Conservation (phyloP, 2,888 invertebrate species). For the Mystacides longicornis region DNA sequence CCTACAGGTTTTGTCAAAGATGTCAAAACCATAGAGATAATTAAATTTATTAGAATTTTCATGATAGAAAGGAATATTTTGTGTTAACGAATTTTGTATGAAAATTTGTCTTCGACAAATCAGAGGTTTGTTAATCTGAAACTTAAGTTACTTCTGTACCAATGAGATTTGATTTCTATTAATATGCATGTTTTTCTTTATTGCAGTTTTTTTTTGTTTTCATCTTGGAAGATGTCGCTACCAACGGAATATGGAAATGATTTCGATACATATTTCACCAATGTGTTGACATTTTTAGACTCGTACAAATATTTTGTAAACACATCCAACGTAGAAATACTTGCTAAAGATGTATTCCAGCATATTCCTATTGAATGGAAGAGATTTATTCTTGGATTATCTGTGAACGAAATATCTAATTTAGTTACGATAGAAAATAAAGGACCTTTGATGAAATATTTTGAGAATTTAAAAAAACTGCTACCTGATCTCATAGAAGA, state of each 20-base stretch:
- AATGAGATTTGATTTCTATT: no score
- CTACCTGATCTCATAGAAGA: no score
- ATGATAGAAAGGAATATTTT: no score
- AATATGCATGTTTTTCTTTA: no score
- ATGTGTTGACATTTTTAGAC: conserved; percentile 49
- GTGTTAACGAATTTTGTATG: no score
- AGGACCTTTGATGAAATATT: neutral
- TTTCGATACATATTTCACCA: conserved; percentile 47
- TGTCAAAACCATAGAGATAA: no score
- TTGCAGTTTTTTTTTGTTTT: no score
- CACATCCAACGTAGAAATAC: conserved; percentile 56
- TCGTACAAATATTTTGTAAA: conserved; percentile 57
- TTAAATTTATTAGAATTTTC: no score
- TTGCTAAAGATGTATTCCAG: conserved; percentile 49
- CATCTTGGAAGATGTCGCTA: neutral
- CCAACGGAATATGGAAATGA: neutral
- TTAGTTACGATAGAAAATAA: neutral
- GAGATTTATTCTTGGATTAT: neutral
- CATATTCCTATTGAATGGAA: conserved; percentile 5
- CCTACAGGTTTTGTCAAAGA: no score
- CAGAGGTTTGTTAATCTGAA: no score
- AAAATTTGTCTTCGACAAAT: no score
- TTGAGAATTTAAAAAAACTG: neutral
- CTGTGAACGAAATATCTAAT: conserved; percentile 27
- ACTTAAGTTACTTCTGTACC: no score